Base-by-base conservation (phyloP, 2,113 vertebrate species). In the Poeciliopsis turrubarensis region DNA sequence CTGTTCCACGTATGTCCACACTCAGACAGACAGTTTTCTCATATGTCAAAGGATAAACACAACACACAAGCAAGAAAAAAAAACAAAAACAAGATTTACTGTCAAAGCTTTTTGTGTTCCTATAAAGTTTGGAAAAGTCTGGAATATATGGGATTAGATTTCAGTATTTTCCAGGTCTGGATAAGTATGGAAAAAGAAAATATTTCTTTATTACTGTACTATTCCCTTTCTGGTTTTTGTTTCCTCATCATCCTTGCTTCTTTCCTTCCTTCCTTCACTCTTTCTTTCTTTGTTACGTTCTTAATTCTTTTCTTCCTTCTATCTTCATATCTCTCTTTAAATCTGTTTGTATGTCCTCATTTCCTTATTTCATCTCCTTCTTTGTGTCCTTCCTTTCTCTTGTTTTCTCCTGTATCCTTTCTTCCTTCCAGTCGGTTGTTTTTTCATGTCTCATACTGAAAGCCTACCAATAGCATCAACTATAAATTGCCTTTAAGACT, bases 1-100 rank as follows among this genome's bases (percentile, higher is more conserved):
- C 98, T 0, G 95, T 98, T 78, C 97, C 97, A 73, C 96, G 98
- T 99, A 86, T 96, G 97, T 79, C 30, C 26, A 26, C 0, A 0
- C 3, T 57, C 22, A 32, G 26, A 54, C 34, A 51, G 8, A 54
- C 47, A 22, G 19, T 54, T 19, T 54, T 54, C 7, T 51, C 22
- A 25, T 4, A 22, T 54, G 25, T 54, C 47, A 22, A 19, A 22
- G 47, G 47, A 22, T 41, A 41, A 41, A 41, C 39, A 14, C 0
- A 41, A 41, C 39, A 15, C 39, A 41, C 39, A 41, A 15, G 14
- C 39, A 15, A 41, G 14, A 15, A 41, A 41, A 41, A 41, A 41
- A 41, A 14, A 12, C 0, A 41, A 41, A 39, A 13, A 41, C 34
- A 41, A 41, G 39, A 41, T 19, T 47, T 47, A 6, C 17, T 19